A percentile compares a stretch with the other conserved stretches of the same genome.
Evolutionary conservation across 2,888 invertebrate species (phyloP).

Genomic region (Ormyrus labotus): DNA sequence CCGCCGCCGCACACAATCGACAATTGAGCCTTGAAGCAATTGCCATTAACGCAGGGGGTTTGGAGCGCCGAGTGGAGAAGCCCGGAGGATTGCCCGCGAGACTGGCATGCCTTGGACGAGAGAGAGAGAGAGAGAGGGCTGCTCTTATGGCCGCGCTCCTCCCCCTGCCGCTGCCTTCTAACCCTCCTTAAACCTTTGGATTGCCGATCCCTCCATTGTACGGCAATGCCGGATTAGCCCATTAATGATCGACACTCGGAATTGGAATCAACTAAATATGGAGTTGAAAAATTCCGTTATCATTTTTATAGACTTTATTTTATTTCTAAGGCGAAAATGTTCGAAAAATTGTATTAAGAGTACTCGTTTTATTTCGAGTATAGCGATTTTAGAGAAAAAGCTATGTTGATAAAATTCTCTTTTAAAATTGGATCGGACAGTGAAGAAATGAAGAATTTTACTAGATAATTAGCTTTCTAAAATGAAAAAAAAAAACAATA

Average conservation of each 20-base stretch:
- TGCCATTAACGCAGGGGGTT: conserved; percentile 30
- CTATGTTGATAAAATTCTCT: too few relatives aligned
- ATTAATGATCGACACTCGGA: background rate
- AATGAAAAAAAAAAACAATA: too few relatives aligned
- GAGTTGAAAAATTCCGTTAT: background rate
- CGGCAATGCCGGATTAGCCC: conserved; percentile 10
- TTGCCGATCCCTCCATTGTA: conserved; percentile 13
- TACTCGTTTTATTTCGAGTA: too few relatives aligned
- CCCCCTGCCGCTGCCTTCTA: conserved; percentile 11
- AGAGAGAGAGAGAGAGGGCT: too few relatives aligned
- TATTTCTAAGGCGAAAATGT: background rate
- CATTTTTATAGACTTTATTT: background rate
- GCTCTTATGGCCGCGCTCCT: background rate
- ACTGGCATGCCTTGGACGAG: conserved; percentile 1
- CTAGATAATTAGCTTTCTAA: too few relatives aligned
- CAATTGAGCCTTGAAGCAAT: conserved; percentile 34
- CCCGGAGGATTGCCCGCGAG: conserved; percentile 11
- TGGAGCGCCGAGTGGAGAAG: background rate
- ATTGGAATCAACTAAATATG: too few relatives aligned
- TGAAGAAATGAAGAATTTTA: too few relatives aligned
- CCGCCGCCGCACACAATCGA: conserved; percentile 24
- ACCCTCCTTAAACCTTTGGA: conserved; percentile 13
- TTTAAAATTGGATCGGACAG: too few relatives aligned
- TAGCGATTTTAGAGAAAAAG: too few relatives aligned
- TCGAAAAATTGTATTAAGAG: background rate